Conservation (phyloP, 2,888 invertebrate genomes). For the Emesis russula region DNA sequence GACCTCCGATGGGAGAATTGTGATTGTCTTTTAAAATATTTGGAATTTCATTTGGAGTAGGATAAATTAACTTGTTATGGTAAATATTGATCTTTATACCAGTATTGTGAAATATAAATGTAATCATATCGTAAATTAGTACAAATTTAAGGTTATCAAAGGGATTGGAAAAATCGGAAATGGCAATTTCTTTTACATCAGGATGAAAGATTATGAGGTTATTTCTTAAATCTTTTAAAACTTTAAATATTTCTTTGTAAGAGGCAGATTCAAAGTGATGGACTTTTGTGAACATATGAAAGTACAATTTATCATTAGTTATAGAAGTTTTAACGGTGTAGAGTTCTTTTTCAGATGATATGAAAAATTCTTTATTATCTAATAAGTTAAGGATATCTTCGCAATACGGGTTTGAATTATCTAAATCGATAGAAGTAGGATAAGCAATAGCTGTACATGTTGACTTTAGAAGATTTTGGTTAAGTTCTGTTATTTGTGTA, state of each 20-base stretch:
- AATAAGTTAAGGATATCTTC: neutral
- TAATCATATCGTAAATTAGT: neutral
- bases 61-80: conserved; percentile 11
- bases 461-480: neutral
- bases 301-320: neutral
- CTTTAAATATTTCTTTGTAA: neutral
- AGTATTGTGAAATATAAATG: neutral
- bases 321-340: neutral
- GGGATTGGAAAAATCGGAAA: too few species aligned
- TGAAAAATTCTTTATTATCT: neutral
- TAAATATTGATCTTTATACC: too few species aligned
- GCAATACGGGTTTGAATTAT: neutral
- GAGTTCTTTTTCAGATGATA: neutral
- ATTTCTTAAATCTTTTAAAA: too few species aligned
- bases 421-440: too few species aligned
- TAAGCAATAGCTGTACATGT: neutral
- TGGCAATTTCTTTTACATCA: too few species aligned
- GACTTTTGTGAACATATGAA: neutral
- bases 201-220: too few species aligned
- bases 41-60: conserved; percentile 17
- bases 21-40: conserved; percentile 21
- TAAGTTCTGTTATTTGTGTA: neutral
- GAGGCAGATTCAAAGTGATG: neutral
- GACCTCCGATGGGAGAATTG: conserved; percentile 13
- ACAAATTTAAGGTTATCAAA: neutral